Evolutionary conservation across 2,888 invertebrate genomes (phyloP).

Genomic region (Sphaerophoria rueppellii): DNA sequence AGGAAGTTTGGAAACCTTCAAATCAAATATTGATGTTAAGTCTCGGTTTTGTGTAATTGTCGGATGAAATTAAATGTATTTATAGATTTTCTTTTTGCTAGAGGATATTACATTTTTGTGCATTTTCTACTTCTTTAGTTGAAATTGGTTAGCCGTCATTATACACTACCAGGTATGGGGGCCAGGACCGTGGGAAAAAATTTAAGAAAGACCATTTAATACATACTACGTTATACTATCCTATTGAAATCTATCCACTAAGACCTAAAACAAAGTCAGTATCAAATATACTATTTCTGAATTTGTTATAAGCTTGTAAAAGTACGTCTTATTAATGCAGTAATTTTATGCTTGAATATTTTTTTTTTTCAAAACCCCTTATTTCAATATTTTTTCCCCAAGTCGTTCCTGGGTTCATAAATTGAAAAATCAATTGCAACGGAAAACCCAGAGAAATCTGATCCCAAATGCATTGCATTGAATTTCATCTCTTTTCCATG

Average conservation of each 20-base stretch:
- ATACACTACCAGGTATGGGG: too few relatives aligned
- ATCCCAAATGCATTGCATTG: not conserved
- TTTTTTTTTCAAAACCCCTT: too few relatives aligned
- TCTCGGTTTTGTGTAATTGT: not conserved
- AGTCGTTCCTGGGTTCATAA: too few relatives aligned
- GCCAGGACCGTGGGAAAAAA: not conserved
- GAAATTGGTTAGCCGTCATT: slow-evolving; percentile 39
- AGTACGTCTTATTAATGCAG: too few relatives aligned
- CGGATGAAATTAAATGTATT: slow-evolving; percentile 11
- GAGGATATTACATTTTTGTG: slow-evolving; percentile 25
- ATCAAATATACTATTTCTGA: too few relatives aligned
- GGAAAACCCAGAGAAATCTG: not conserved
- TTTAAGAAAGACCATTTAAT: too few relatives aligned
- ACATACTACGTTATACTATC: too few relatives aligned
- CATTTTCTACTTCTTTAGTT: slow-evolving; percentile 47
- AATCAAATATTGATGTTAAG: slow-evolving; percentile 34
- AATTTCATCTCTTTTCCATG: slow-evolving; percentile 12
- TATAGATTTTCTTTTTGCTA: slow-evolving; percentile 6
- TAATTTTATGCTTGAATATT: too few relatives aligned
- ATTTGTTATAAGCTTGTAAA: too few relatives aligned
- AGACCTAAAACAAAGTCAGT: too few relatives aligned
- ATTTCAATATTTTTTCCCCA: too few relatives aligned
- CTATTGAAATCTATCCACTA: too few relatives aligned
- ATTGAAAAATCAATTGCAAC: slow-evolving; percentile 38
- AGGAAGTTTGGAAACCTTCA: not conserved